A percentile compares a stretch with the other conserved stretches of the same genome.
These are phyloP conservation scores for Pollachius pollachius DNA, from an alignment of 2,113 vertebrate genomes.

Conservation along the genomic window DNA sequence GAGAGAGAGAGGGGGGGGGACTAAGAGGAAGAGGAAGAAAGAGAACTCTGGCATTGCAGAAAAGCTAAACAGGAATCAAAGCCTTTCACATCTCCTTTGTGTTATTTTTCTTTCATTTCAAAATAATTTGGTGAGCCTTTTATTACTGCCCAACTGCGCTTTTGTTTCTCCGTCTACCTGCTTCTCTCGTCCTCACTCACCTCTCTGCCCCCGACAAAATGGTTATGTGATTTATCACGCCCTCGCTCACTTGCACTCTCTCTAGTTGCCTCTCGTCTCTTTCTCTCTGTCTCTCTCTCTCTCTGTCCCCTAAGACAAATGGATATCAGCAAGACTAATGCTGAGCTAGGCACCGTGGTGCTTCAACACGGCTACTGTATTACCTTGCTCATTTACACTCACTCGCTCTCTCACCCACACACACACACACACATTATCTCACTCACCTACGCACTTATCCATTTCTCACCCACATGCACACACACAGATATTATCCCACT, in stretches of 20 bases:
- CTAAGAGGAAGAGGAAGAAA: too few species aligned
- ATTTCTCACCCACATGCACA: not conserved
- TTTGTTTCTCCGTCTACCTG: too few species aligned
- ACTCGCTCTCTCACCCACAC: conserved; percentile 20
- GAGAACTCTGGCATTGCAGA: too few species aligned
- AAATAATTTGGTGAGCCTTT: not conserved
- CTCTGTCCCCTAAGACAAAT: conserved; percentile 56
- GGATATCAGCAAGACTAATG: conserved; percentile 62
- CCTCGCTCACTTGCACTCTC: too few species aligned
- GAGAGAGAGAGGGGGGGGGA: too few species aligned
- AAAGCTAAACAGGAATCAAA: too few species aligned
- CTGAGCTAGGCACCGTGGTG: conserved; percentile 55
- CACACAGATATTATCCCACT: not conserved
- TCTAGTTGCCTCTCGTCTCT: not conserved
- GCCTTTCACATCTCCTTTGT: conserved; percentile 7
- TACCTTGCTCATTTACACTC: conserved; percentile 57
- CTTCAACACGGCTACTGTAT: conserved; percentile 58
- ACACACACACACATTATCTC: not conserved
- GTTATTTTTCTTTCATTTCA: conserved; percentile 1
- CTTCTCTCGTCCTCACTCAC: too few species aligned
- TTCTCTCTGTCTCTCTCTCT: conserved; percentile 3
- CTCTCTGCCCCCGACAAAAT: not conserved
- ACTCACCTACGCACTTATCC: not conserved
- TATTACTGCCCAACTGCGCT: conserved; percentile 10
- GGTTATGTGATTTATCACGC: conserved; percentile 39